Percentiles rank a stretch among this genome's conserved stretches.
Conservation (phyloP, 2,888 invertebrate species). For the Sinhomidia bicolor region DNA sequence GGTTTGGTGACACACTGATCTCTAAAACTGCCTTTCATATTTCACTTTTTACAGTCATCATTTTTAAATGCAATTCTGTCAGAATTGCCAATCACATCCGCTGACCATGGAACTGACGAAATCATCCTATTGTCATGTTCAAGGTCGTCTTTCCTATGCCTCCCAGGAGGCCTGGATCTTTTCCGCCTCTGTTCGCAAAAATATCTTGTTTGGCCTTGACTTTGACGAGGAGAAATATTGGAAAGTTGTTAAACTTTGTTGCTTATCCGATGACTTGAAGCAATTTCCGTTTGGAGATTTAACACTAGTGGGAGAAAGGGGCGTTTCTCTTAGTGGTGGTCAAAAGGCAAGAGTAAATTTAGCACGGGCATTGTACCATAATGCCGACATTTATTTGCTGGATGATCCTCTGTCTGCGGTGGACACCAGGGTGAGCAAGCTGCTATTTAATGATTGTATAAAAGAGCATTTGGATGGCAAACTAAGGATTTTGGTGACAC, state of each 20-base stretch:
- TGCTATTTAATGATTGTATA: slow-evolving; percentile 83
- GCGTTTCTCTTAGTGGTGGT: slow-evolving; percentile 86
- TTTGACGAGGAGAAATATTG: slow-evolving; percentile 56
- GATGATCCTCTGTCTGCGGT: slow-evolving; percentile 84
- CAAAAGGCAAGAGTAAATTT: slow-evolving; percentile 92
- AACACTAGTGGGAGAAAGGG: slow-evolving; percentile 93
- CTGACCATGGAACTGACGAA: slow-evolving; percentile 80
- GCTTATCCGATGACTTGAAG: slow-evolving; percentile 48
- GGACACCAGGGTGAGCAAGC: slow-evolving; percentile 82
- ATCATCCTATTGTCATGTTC: slow-evolving; percentile 23
- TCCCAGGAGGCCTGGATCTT: slow-evolving; percentile 65
- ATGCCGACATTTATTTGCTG: slow-evolving; percentile 83
- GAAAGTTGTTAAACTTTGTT: slow-evolving; percentile 41
- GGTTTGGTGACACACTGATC: not conserved
- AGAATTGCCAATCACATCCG: slow-evolving; percentile 85
- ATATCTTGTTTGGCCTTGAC: slow-evolving; percentile 57
- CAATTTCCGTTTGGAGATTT: slow-evolving; percentile 85
- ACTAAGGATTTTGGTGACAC: slow-evolving; percentile 85
- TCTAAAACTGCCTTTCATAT: not conserved
- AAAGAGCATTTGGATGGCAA: slow-evolving; percentile 81
- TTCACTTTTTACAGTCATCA: slow-evolving; percentile 25
- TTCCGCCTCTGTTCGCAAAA: slow-evolving; percentile 48
- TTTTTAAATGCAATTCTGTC: slow-evolving; percentile 87
- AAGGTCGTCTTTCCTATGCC: slow-evolving; percentile 58
- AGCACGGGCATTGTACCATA: slow-evolving; percentile 84